Evolutionary conservation across 2,113 vertebrate species (phyloP), one percentile per base, ranked within the genome.

Genomic region (Nanorana parkeri): DNA sequence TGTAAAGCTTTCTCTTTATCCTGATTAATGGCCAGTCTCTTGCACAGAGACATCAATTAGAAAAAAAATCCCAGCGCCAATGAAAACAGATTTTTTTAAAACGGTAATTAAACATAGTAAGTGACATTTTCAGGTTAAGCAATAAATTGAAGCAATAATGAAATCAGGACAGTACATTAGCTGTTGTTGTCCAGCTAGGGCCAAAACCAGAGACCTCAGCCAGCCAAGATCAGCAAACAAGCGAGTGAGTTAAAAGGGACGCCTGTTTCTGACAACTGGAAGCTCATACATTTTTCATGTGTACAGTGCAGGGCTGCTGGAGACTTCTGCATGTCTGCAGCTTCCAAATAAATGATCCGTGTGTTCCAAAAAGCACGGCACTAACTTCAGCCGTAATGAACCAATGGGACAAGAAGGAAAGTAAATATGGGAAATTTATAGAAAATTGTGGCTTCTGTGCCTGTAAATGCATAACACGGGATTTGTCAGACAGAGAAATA

Each of bases 181-280:
- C 61, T 75, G 69, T 75, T 75, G 71, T 68, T 28, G 55, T 74
- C 63, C 21, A 67, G 52, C 61, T 26, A 56, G 58, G 51, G 80
- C 80, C 71, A 82, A 75, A 82, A 56, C 21, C 52, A 73, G 16
- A 73, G 54, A 20, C 47, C 52, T 26, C 71, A 23, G 7, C 52
- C 32, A 68, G 80, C 71, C 63, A 82, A 76, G 72, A 75, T 76
- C 68, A 82, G 80, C 80, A 82, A 82, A 82, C 47, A 60, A 66
- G 52, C 63, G 26, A 68, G 61, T 15, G 51, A 67, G 51, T 75
- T 82, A 82, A 76, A 82, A 76, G 72, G 55, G 63, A 76, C 26
- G 61, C 21, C 72, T 82, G 80, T 82, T 28, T 54, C 63, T 29
- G 54, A 51, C 80, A 82, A 76, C 71, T 82, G 51, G 32, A 32